A percentile compares a stretch with the other conserved stretches of the same genome.
Evolutionary conservation across 2,797 vertebrate genomes (phyloP).

Genomic region (Dendrocincla tyrannina): DNA sequence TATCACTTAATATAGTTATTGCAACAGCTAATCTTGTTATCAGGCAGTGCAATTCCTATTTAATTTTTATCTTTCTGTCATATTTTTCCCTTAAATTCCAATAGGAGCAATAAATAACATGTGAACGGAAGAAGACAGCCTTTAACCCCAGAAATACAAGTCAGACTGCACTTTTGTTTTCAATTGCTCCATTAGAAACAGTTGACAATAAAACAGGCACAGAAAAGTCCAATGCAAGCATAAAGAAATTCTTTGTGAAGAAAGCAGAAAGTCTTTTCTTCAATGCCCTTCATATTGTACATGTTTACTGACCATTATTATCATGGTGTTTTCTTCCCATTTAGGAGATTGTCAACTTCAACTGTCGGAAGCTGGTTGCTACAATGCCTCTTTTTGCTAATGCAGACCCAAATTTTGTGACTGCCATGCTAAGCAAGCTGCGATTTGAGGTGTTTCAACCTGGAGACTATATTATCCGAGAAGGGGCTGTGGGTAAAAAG

Average conservation of each 20-base stretch:
- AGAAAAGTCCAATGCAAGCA: background rate
- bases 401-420: slow-evolving; percentile 97
- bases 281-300: background rate
- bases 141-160: background rate
- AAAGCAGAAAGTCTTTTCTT: background rate
- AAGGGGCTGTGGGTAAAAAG: slow-evolving; percentile 97
- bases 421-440: slow-evolving; percentile 96
- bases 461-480: slow-evolving; percentile 96
- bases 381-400: slow-evolving; percentile 98
- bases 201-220: background rate
- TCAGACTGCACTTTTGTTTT: background rate
- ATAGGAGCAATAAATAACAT: background rate
- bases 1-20: background rate
- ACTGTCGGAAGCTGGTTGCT: slow-evolving; percentile 95
- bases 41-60: background rate
- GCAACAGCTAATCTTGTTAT: background rate
- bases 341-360: slow-evolving; percentile 98
- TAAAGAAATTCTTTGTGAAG: background rate
- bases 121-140: background rate
- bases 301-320: background rate
- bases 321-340: background rate
- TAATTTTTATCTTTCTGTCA: background rate
- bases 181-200: background rate
- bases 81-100: background rate
- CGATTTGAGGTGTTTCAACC: slow-evolving; percentile 98